These are phyloP conservation scores for Entomyzon cyanotis DNA, from an alignment of 2,113 vertebrate genomes.

Conservation along the genomic window DNA sequence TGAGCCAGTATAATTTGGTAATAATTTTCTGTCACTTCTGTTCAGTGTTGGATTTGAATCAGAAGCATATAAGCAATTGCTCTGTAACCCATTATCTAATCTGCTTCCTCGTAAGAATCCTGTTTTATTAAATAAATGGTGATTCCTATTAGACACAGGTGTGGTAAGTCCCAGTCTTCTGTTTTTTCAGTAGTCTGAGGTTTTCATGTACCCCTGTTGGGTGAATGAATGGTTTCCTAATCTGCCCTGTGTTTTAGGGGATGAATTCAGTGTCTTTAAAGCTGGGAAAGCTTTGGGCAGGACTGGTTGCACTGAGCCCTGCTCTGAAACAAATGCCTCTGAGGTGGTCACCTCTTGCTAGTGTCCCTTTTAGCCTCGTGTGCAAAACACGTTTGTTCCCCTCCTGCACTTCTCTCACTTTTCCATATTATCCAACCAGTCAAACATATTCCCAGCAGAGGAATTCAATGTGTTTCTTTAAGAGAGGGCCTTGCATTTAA, in stretches of 20 bases:
- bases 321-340: neutral
- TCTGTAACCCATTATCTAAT: constrained; percentile 12
- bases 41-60: neutral
- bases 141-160: neutral
- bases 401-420: neutral
- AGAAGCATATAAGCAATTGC: neutral
- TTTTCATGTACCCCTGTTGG: neutral
- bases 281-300: neutral
- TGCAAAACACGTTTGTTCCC: neutral
- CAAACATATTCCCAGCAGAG: neutral
- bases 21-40: neutral
- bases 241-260: neutral
- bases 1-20: neutral
- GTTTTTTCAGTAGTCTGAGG: neutral
- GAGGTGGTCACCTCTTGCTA: neutral
- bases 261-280: neutral
- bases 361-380: neutral
- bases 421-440: neutral
- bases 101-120: neutral
- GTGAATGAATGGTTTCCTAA: neutral
- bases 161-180: neutral
- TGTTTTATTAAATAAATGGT: neutral
- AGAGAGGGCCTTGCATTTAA: neutral
- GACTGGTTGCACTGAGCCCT: neutral
- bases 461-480: neutral